Base-by-base conservation (phyloP, 2,888 invertebrate species). In the Eilema depressum region DNA sequence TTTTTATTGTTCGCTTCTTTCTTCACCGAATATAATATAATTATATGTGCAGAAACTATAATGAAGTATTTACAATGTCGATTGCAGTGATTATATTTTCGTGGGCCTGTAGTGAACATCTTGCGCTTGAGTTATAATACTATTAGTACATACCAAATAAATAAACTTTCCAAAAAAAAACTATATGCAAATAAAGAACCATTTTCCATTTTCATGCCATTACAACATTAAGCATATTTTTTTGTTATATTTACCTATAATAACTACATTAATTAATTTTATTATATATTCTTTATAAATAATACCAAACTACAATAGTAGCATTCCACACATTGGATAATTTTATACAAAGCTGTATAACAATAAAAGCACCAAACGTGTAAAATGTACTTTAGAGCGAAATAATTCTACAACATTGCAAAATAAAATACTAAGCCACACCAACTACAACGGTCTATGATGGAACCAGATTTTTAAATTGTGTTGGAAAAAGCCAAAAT, bases 341-440 rank as follows among this genome's bases (percentile, higher is more conserved):
- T 70, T 61, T 53, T 41, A 72, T 78, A 78, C 72, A 77, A 79
- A 84, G 78, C 75, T 70, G 66, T 75, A 62, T 66, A 69, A 86
- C 80, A 83, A 85, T 79, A 76, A 86, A 88, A 89, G 88, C 88
- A 89, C 85, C 87, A 91, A 82, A 82, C 81, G 84, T 88, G 84
- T 84, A 85, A 83, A 88, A 88, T 84, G 78, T 84, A 81, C 78
- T 79, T 76, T 75, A 83, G 80, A 83, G 77, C 80, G 73, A 84
- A 82, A 84, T 83, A 85, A 81, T 80, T 83, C 80, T 82, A 86
- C 80, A 81, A 82, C 77, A 84, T 81, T 76, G 85, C 86, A 84
- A 90, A 89, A 88, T 81, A 81, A 91, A 87, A 85, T 72, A 83
- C 80, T 87, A 92, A 93, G 93, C 93, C 88, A 93, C 92, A 93